Conservation (phyloP, 2,113 vertebrate species). For the Parus major region DNA sequence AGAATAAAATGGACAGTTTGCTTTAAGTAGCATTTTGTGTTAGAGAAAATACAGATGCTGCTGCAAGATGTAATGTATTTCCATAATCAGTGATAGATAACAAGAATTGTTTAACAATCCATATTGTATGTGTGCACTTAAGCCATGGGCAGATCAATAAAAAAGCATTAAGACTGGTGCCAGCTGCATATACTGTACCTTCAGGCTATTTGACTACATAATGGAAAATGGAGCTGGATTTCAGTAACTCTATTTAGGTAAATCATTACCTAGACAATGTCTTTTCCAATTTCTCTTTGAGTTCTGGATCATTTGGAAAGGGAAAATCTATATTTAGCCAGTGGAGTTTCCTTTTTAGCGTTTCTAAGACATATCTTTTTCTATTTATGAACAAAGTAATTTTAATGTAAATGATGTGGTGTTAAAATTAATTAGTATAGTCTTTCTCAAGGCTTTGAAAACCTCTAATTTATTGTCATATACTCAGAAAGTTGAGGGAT, state of each 20-base stretch:
- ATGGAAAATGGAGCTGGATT: not conserved
- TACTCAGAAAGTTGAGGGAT: not conserved
- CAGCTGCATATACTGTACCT: conserved; percentile 15
- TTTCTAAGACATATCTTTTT: not conserved
- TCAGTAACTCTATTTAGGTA: conserved; percentile 34
- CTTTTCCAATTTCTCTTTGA: not conserved
- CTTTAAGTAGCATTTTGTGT: not conserved
- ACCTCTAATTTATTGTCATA: not conserved
- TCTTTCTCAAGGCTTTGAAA: not conserved
- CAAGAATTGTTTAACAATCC: not conserved
- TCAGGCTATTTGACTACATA: not conserved
- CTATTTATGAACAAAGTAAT: not conserved
- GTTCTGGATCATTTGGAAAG: not conserved
- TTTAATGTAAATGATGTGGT: not conserved
- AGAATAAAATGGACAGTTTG: not conserved
- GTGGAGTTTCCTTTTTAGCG: not conserved
- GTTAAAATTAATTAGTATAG: not conserved
- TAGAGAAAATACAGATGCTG: conserved; percentile 16
- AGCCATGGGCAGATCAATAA: conserved; percentile 27
- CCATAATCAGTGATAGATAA: conserved; percentile 1
- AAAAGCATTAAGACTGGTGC: conserved; percentile 32
- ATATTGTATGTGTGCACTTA: conserved; percentile 4
- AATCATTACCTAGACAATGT: not conserved
- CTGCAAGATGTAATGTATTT: conserved; percentile 20
- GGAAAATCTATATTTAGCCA: not conserved